These are phyloP conservation scores for Geophilus truncorum DNA, from an alignment of 2,888 invertebrate genomes.

Conservation along the genomic window DNA sequence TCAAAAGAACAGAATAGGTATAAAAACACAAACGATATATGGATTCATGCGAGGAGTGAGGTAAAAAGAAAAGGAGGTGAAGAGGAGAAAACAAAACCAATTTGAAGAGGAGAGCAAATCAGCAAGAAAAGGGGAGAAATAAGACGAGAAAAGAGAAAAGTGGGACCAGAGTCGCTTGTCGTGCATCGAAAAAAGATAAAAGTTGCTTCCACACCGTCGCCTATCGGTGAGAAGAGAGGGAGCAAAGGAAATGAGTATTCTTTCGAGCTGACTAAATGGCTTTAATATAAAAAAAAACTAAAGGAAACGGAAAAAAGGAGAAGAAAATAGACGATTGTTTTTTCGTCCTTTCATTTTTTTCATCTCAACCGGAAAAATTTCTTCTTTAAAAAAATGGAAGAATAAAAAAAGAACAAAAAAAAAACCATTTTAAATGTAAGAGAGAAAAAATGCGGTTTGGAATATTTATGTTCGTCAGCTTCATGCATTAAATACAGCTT, in stretches of 20 bases:
- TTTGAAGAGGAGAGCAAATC: background rate
- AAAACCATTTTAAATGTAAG: too few relatives aligned
- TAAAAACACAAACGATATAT: background rate
- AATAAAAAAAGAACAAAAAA: too few relatives aligned
- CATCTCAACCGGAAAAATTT: background rate
- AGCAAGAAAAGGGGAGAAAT: conserved; percentile 10
- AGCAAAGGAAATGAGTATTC: conserved; percentile 3
- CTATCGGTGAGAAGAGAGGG: background rate
- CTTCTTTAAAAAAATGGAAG: background rate
- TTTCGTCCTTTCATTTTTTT: background rate
- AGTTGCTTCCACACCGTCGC: conserved; percentile 2
- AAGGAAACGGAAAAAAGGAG: background rate
- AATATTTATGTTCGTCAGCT: too few relatives aligned
- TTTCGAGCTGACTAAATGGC: conserved; percentile 4
- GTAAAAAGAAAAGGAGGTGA: background rate
- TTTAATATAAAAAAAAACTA: background rate
- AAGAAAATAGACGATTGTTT: background rate
- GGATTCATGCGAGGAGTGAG: background rate
- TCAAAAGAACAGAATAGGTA: background rate
- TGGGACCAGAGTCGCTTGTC: background rate
- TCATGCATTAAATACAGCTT: too few relatives aligned
- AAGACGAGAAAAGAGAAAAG: background rate
- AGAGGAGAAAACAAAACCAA: background rate
- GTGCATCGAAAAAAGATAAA: conserved; percentile 3
- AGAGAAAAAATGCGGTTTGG: too few relatives aligned